Base-by-base conservation (phyloP, 1,140 invertebrate genomes). In the Dendrolimus kikuchii region DNA sequence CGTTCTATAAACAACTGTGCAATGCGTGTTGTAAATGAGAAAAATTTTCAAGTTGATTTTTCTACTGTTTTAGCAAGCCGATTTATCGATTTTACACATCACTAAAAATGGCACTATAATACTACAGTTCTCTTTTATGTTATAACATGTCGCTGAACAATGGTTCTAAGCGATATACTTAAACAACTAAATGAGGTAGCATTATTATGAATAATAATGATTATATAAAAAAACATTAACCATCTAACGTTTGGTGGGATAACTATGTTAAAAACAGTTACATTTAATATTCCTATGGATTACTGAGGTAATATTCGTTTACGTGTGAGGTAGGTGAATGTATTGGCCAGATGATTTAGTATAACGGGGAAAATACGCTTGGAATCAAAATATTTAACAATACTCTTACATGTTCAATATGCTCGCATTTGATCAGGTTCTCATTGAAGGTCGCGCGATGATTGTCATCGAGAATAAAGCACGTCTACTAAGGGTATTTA, bases 231-330 rank as follows among this genome's bases (percentile, higher is more conserved):
- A 40, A 51, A 74, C 68, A 69, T 75, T 70, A 78, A 66, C 64
- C 60, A 65, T 71, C 75, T 81, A 79, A 76, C 68, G 73, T 77
- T 80, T 85, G 81, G 81, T 85, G 81, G 81, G 81, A 81, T 79
- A 23, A 23, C 74, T 75, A 85, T 69, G 70, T 68, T 76, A 77
- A 65, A 80, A 79, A 82, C 73, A 65, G 63, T 68, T 62, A 67
- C 49, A 77, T 76, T 78, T 68, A 81, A 77, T 78, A 61, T 69
- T 68, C 65, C 74, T 81, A 81, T 78, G 71, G 76, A 70, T 79
- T 75, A 83, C 51, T 85, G 81, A 85, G 81, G 81, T 85, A 85
- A 77, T 75, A 59, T 51, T 73, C 60, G 73, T 81, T 77, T 62
- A 65, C 59, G 68, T 42, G 44, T 81, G 81, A 85, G 81, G 81